Evolutionary conservation across 2,888 invertebrate genomes (phyloP), one percentile per base, ranked within the genome.

Genomic region (Sisyra nigra): DNA sequence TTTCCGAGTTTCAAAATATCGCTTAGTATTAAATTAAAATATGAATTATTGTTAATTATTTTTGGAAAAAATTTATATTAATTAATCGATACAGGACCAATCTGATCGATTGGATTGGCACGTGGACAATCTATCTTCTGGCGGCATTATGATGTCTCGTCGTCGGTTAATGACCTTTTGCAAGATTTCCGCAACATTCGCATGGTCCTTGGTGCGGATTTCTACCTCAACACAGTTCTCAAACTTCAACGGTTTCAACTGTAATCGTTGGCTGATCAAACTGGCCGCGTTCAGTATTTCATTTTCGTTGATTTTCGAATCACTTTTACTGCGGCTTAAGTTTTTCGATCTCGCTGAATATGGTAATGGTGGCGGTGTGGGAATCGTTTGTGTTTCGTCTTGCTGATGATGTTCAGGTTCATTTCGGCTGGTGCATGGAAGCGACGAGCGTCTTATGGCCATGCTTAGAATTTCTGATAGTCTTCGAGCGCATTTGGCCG

Each of bases 121-220:
- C 3, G 51, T 48, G 9, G 57, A 51, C 18, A 48, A 44, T 7
- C 15, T n/a, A 37, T 54, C 48, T 30, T 58, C 57, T 13, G 56
- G 56, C 1, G 57, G 51, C 13, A 54, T 51, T 37, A 56, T 52
- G 3, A 57, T 55, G n/a, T 63, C 61, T 15, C 58, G 50, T 37
- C 60, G 51, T 49, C 62, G 63, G 41, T 53, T 58, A 14, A 64
- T 60, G 7, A 63, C 62, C 43, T 57, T 53, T 45, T 63, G 62
- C 41, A 62, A 51, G 44, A 63, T 62, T 49, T 64, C 62, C 2
- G 59, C 61, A 29, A 63, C 60, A 5, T 62, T 60, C 10, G 55
- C 58, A 18, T 48, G 49, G 41, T 58, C 60, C 42, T 63, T 50
- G 24, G 62, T 47, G 3, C 18, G 37, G 11, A 43, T 43, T 43